Percentiles rank a stretch among this genome's conserved stretches.
Conservation (phyloP, 2,113 vertebrate species). For the Arenaria interpres region DNA sequence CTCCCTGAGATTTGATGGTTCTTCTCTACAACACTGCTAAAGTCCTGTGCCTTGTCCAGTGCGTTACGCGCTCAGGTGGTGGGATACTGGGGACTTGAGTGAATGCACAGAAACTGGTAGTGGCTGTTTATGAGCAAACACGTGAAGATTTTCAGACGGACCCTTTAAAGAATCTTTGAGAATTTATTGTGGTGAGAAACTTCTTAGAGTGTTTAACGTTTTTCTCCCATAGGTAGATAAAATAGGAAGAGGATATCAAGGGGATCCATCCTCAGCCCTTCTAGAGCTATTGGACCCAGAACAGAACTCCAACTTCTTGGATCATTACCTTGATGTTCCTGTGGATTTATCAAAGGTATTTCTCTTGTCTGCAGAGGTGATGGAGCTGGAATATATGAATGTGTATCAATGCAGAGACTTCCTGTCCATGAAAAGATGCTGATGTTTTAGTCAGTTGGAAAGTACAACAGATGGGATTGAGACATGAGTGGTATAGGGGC, state of each 20-base stretch:
- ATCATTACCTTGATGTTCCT: conserved; percentile 96
- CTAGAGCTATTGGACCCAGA: conserved; percentile 95
- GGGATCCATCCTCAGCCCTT: conserved; percentile 93
- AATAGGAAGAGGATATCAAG: conserved; percentile 96
- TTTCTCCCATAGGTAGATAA: conserved; percentile 88
- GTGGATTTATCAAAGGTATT: conserved; percentile 94
- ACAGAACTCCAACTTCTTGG: conserved; percentile 95
- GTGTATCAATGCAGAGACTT: background rate
- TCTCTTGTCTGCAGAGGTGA: background rate
- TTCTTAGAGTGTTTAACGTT: background rate
- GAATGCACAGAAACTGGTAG: background rate
- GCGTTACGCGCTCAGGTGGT: rapidly evolving
- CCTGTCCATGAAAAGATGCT: background rate
- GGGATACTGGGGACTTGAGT: background rate
- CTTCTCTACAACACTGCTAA: background rate
- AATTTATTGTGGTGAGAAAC: background rate
- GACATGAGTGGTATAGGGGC: background rate
- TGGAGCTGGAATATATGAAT: background rate
- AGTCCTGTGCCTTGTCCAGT: background rate
- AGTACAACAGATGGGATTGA: background rate
- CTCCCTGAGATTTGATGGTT: background rate
- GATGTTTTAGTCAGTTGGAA: background rate
- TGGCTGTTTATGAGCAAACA: background rate
- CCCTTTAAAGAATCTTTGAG: background rate
- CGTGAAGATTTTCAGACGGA: background rate